Base-by-base conservation (phyloP, 2,113 vertebrate species). In the Microcebus ravelobensis region DNA sequence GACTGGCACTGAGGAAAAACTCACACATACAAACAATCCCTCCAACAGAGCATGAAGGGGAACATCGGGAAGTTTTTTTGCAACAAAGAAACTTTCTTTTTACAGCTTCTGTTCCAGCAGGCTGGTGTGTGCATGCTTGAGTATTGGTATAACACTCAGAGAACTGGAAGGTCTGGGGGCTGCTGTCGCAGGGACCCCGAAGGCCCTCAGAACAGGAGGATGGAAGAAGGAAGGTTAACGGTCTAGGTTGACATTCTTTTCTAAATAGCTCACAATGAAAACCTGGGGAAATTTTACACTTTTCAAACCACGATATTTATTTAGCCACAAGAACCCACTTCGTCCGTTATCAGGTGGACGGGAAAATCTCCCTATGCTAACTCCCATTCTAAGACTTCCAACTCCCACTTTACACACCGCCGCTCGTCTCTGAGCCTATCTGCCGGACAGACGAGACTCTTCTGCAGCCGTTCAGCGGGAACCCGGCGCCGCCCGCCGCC, bases 251-350 rank as follows among this genome's bases (percentile, higher is more conserved):
- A 91, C 3, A 74, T 36, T 95, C 96, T 92, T 98, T 92, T 96
- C 93, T 61, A 92, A 97, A 96, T 8, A 79, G 87, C 13, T 97
- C 95, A 93, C 67, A 92, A 90, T 93, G 91, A 96, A 98, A 70
- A 94, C 63, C 1, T 92, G 96, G 95, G 3, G 0, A 87, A 96
- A 94, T 86, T 34, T 89, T 89, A 97, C 91, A 95, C 89, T 81
- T 91, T 91, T 91, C 94, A 98, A 98, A 88, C 65, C 92, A 96
- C 93, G 63, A 36, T 17, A 45, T 98, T 98, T 97, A 97, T 98
- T 98, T 95, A 94, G 85, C 90, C 92, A 97, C 71, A 73, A 87
- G 89, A 97, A 98, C 80, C 80, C 82, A 71, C 80, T 59, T 61
- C 15, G 12, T 63, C 59, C 0, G 25, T 84, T 17, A 57, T 31